Evolutionary conservation across 2,888 invertebrate species (phyloP), one percentile per base, ranked within the genome.

Genomic region (Nudaria mundana): DNA sequence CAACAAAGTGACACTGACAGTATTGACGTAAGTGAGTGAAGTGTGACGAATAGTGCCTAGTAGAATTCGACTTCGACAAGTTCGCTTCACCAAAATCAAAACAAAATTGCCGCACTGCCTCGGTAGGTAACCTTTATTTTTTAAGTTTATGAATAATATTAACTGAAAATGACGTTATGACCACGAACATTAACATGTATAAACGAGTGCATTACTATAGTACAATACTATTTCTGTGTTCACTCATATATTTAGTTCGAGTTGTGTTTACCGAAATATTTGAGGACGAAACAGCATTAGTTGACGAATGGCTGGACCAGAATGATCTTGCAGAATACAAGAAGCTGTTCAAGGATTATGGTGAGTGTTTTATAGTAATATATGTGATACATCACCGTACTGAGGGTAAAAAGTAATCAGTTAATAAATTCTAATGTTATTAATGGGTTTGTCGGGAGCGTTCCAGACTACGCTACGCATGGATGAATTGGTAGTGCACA

Each of bases 261-360:
- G 63, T 76, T 51, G 75, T 80, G 51, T 66, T 85, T 52, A 77
- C 78, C 38, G 80, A 83, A 48, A 75, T 81, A 56, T 79, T 85
- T 55, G 80, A 90, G 64, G 91, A 91, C 63, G 91, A 91, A 57
- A 79, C 86, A 55, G 88, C 87, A 25, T 91, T 92, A 77, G 93
- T 94, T 40, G 93, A 94, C 63, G 89, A 91, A 68, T 95, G 95
- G 95, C 82, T 95, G 51, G 91, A 93, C 41, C 92, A 94, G 69
- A 94, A 94, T 71, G 92, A 93, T 52, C 89, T 95, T 47, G 90
- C 91, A 20, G 90, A 93, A 50, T 94, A 93, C 71, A 92, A 92
- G 66, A 89, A 92, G 52, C 77, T 94, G 18, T 95, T 95, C 75
- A 90, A 84, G 59, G 91, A 93, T 64, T 91, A 92, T 83, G 95